A percentile compares a stretch with the other conserved stretches of the same genome.
Evolutionary conservation across 2,113 vertebrate species (phyloP).

Genomic region (Phainopepla nitens): DNA sequence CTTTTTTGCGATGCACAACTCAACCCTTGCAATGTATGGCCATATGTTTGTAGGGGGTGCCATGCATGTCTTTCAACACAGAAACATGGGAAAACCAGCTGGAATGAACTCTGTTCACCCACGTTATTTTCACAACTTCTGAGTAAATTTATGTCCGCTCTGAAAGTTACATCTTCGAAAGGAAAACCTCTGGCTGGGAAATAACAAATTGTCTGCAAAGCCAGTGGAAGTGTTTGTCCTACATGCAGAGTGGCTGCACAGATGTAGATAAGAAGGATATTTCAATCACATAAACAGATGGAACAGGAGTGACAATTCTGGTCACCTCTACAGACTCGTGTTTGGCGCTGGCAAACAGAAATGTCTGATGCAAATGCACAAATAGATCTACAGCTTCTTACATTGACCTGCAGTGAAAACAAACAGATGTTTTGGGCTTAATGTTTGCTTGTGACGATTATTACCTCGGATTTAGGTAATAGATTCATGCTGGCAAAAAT

Average conservation of each 20-base stretch:
- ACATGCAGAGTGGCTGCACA: neutral
- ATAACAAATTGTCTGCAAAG: neutral
- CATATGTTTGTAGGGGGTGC: neutral
- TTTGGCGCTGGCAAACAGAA: neutral
- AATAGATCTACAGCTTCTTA: neutral
- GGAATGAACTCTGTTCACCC: neutral
- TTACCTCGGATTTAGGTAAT: neutral
- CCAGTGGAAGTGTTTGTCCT: neutral
- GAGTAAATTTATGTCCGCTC: neutral
- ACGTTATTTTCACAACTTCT: neutral
- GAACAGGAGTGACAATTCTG: neutral
- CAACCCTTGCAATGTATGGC: neutral
- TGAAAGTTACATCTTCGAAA: neutral
- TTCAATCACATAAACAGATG: neutral
- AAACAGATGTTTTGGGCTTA: neutral
- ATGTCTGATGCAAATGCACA: neutral
- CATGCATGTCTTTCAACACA: neutral
- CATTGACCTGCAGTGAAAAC: neutral
- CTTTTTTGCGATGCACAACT: neutral
- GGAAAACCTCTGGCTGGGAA: neutral
- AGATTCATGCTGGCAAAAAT: neutral
- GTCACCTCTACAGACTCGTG: neutral
- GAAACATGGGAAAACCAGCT: neutral
- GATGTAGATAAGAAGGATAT: fast-evolving
- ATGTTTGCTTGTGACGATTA: neutral